Conservation (phyloP, 2,113 vertebrate genomes). For the Sapayoa aenigma region DNA sequence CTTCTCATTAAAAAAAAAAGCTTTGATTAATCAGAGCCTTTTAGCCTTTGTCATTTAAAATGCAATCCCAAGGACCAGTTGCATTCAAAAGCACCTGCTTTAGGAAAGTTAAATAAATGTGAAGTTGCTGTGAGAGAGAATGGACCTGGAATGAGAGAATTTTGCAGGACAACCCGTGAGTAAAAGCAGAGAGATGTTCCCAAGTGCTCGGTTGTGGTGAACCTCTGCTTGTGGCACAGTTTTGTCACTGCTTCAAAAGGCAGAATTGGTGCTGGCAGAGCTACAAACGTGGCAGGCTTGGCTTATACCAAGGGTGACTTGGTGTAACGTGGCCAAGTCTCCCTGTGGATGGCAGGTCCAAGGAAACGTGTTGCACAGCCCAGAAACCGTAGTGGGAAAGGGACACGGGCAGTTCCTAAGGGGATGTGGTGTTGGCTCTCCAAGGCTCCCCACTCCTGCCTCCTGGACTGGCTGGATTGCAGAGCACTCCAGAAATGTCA, state of each 20-base stretch:
- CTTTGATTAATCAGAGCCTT: background rate
- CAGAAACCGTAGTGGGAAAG: background rate
- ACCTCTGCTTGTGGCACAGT: background rate
- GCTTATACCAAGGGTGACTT: background rate
- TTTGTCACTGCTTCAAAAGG: background rate
- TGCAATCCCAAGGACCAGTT: background rate
- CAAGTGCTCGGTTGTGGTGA: background rate
- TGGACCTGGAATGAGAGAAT: background rate
- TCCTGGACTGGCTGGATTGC: background rate
- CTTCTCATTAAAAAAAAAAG: background rate
- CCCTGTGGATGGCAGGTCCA: background rate
- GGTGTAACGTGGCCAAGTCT: rapidly evolving
- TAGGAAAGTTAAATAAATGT: background rate
- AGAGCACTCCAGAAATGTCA: background rate
- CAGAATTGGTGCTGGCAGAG: background rate
- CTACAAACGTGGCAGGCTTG: background rate
- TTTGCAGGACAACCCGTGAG: background rate
- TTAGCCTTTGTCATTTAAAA: background rate
- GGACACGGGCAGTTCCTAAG: rapidly evolving
- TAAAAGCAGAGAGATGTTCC: background rate
- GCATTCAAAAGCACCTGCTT: background rate
- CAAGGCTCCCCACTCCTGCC: background rate
- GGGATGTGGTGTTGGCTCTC: background rate
- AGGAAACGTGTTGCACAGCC: background rate
- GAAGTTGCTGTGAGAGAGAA: background rate